Conservation (phyloP, 2,888 invertebrate species). For the Muscina levida region DNA sequence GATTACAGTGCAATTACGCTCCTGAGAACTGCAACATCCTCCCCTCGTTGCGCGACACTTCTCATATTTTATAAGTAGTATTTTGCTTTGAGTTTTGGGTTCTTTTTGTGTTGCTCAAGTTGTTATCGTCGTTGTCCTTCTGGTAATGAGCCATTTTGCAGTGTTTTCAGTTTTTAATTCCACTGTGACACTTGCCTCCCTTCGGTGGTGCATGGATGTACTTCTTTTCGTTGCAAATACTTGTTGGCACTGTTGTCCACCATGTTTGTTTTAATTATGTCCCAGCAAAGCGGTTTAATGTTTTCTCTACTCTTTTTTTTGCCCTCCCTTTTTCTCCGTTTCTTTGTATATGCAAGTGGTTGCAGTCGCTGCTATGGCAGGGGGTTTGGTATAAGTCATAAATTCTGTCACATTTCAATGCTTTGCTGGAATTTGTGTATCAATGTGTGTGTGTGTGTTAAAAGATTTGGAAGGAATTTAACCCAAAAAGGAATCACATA, state of each 20-base stretch:
- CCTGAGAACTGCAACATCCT: too few relatives aligned
- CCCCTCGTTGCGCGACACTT: too few relatives aligned
- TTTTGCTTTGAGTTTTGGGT: not conserved
- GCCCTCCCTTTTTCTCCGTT: too few relatives aligned
- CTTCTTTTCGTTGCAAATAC: not conserved
- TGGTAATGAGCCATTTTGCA: conserved; percentile 41
- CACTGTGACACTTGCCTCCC: not conserved
- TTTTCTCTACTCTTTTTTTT: not conserved
- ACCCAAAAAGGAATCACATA: too few relatives aligned
- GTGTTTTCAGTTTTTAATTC: conserved; percentile 27
- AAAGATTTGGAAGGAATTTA: too few relatives aligned
- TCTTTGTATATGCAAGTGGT: conserved; percentile 2
- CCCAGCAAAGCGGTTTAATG: not conserved
- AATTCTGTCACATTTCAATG: not conserved
- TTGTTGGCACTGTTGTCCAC: not conserved
- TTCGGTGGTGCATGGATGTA: not conserved
- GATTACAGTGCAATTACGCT: too few relatives aligned
- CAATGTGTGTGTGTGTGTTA: too few relatives aligned
- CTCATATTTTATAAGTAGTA: too few relatives aligned
- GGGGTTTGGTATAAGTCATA: not conserved
- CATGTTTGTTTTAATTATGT: conserved; percentile 29
- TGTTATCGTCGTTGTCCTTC: conserved; percentile 2
- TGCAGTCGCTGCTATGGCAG: not conserved
- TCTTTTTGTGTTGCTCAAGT: not conserved
- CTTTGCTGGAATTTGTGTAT: too few relatives aligned